Evolutionary conservation across 2,113 vertebrate genomes (phyloP).

Genomic region (human): GRCh38 chr12:99269001-99269500

Average conservation of each 20-base stretch:
- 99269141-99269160: constrained; percentile 45
- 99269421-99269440: constrained; percentile 66
- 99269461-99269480: constrained; percentile 56
- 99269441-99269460: constrained; percentile 65
- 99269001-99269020: constrained; percentile 36
- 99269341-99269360: constrained; percentile 74
- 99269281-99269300: constrained; percentile 63
- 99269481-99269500: constrained; percentile 55
- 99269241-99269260: constrained; percentile 67
- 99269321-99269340: constrained; percentile 69
- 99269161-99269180: constrained; percentile 42
- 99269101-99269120: constrained; percentile 3
- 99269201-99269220: constrained; percentile 47
- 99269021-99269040: constrained; percentile 51
- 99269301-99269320: constrained; percentile 69
- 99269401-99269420: constrained; percentile 51
- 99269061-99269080: constrained; percentile 53
- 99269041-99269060: constrained; percentile 55
- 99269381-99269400: constrained; percentile 50
- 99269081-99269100: constrained; percentile 30
- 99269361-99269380: constrained; percentile 73
- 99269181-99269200: constrained; percentile 48
- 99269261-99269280: constrained; percentile 73
- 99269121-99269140: constrained; percentile 42
- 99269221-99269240: constrained; percentile 44